Evolutionary conservation across 2,113 vertebrate genomes (phyloP), one percentile per base, ranked within the genome.

Genomic region (Cervus canadensis): DNA sequence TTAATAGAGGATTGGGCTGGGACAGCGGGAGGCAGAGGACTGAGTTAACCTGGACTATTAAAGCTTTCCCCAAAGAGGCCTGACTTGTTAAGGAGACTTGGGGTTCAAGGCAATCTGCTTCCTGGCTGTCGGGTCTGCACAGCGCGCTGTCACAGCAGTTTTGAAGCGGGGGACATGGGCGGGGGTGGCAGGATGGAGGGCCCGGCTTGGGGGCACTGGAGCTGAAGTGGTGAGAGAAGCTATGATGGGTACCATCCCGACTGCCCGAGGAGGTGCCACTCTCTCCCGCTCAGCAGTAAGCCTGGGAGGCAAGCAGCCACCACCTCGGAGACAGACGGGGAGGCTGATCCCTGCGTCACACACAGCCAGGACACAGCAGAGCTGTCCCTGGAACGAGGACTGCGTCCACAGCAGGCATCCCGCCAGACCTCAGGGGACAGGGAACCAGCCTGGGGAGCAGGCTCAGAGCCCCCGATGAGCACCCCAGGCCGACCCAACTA

Each of bases 41-140:
- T 30, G 79, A 57, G 91, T 89, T 94, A 87, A 60, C 87, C 91
- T 43, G 57, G 67, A 40, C 56, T 57, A 12, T 36, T 25, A 94
- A 30, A 6, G 23, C 64, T 21, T 4, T 54, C 28, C 83, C 82
- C 16, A 4, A 57, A 79, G 54, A 93, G 83, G 50, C 16, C 79
- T 45, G 79, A 60, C 84, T 87, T 15, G 78, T 36, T 62, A 78
- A n/a, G 45, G 52, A 88, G 81, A 7, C 83, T 92, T 4, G 0
- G 25, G 64, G 57, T 83, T 56, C 8, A 3, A 87, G 56, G n/a
- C 76, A 26, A 12, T 48, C 83, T 21, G 36, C 43, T 21, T 36
- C 50, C 36, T 2, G 36, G 43, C 62, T 28, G 45, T 7, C 25
- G 5, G 45, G 15, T 74, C 81, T 8, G 7, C 30, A 5, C 2